Evolutionary conservation across 2,888 invertebrate genomes (phyloP).

Genomic region (Ypsolopha sequella): DNA sequence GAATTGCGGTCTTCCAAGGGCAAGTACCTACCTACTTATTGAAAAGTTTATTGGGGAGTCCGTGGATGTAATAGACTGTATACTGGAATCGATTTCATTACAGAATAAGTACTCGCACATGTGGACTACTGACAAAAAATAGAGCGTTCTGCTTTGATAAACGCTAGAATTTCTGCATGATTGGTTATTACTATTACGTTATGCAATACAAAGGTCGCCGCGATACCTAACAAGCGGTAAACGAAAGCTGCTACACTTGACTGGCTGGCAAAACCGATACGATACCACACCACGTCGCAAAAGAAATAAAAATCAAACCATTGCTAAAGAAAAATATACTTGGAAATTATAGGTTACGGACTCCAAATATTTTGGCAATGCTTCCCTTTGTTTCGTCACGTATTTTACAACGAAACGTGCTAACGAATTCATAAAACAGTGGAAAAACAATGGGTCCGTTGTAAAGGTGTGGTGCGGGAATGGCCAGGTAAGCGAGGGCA

Average conservation of each 20-base stretch:
- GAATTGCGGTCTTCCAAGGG: too few species aligned
- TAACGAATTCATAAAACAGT: conserved; percentile 3
- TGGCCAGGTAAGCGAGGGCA: conserved; percentile 28
- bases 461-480: conserved; percentile 27
- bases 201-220: conserved; percentile 42
- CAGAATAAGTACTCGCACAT: background rate
- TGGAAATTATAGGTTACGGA: too few species aligned
- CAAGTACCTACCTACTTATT: too few species aligned
- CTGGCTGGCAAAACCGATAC: conserved; percentile 25
- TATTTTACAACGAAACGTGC: conserved; percentile 9
- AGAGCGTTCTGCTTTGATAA: conserved; percentile 23
- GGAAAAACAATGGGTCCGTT: conserved; percentile 9
- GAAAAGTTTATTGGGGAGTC: too few species aligned
- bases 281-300: background rate
- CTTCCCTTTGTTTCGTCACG: conserved; percentile 34
- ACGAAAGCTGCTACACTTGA: conserved; percentile 34
- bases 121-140: background rate
- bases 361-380: conserved; percentile 11
- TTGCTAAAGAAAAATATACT: too few species aligned
- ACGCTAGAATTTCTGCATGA: conserved; percentile 42
- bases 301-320: conserved; percentile 13
- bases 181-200: conserved; percentile 26
- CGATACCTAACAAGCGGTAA: conserved; percentile 37
- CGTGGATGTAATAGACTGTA: background rate
- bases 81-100: background rate